phyloP scores from a whole-genome alignment of 2,888 invertebrate genomes.

The Glaucopsyche alexis region DNA sequence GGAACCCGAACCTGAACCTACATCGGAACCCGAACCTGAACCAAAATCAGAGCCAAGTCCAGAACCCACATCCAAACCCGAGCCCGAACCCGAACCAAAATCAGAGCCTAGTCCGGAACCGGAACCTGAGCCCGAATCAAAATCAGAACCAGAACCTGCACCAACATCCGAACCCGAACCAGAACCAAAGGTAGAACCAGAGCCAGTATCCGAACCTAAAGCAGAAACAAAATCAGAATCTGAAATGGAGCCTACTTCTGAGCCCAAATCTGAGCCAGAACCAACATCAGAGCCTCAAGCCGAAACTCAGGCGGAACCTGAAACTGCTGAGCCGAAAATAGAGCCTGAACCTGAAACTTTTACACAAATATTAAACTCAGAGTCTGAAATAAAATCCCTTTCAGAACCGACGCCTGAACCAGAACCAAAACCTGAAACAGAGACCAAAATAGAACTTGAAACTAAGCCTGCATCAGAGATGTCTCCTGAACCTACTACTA shows the following conservation, averaged over 20 bases:
- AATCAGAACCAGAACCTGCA: slow-evolving; percentile 49
- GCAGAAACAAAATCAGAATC: slow-evolving; percentile 39
- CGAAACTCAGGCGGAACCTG: slow-evolving; percentile 47
- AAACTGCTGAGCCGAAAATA: slow-evolving; percentile 52
- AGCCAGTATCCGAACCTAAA: slow-evolving; percentile 33
- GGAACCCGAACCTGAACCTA: slow-evolving; percentile 34
- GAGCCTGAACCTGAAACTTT: slow-evolving; percentile 35
- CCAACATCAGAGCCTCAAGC: slow-evolving; percentile 61
- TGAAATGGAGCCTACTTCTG: slow-evolving; percentile 40
- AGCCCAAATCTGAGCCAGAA: slow-evolving; percentile 44
- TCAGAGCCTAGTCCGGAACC: slow-evolving; percentile 50
- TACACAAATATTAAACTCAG: background rate
- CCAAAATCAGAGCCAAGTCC: slow-evolving; percentile 42
- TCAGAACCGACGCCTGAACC: slow-evolving; percentile 33
- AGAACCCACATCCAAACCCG: slow-evolving; percentile 44
- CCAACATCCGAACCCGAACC: slow-evolving; percentile 42
- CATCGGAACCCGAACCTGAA: slow-evolving; percentile 39
- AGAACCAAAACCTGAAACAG: slow-evolving; percentile 41
- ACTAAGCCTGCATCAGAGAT: slow-evolving; percentile 24
- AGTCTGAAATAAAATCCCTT: background rate
- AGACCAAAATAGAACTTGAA: slow-evolving; percentile 40
- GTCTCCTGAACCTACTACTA: slow-evolving; percentile 40
- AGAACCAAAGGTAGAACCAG: slow-evolving; percentile 18
- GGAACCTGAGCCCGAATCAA: slow-evolving; percentile 42
- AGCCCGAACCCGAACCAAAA: slow-evolving; percentile 43